Evolutionary conservation across 92 coral and sea anemone genomes (phyloP), one percentile per base, ranked within the genome.

Genomic region (Epizoanthus rinbou): DNA sequence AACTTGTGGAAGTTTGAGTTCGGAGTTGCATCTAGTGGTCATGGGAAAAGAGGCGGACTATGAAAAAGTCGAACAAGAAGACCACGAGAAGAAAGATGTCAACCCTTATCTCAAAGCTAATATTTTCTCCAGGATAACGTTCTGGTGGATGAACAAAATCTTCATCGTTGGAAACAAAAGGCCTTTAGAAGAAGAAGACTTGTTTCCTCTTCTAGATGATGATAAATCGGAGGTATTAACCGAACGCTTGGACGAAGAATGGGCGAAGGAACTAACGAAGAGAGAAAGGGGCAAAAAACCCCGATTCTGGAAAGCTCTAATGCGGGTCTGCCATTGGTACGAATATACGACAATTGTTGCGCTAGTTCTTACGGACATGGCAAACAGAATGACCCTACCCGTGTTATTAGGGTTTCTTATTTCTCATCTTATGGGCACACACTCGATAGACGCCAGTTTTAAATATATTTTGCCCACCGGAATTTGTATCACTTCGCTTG

Each of bases 101-200:
- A 93, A 93, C 90, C 98, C 98, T 0, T 89, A 90, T 21, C 89
- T 87, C 58, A 62, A 87, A 15, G 98, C 98, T n/a, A 91, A 89
- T 85, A 86, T 91, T 57, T 85, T 93, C 84, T 91, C 95, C 22
- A 73, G 87, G 39, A 70, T 93, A 14, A 93, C 98, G 13, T 86
- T 93, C 84, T 91, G 91, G 88, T 93, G 98, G 98, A 93, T 93
- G 98, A 93, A 93, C 91, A 84, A 89, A 63, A 93, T 93, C 33
- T 93, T 93, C 53, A 76, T 91, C 18, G 85, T 84, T 63, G 98
- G 98, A 25, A 91, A 88, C 90, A 91, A 89, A 76, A 75, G 93
- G 59, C 98, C 98, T 4, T 80, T 93, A 17, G 98, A 93, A 69
- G 98, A 93, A 82, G 81, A 81, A 11, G 98, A 93, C 65, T 68